These are phyloP conservation scores for Sesia apiformis DNA, from an alignment of 2,888 invertebrate species.

Conservation along the genomic window DNA sequence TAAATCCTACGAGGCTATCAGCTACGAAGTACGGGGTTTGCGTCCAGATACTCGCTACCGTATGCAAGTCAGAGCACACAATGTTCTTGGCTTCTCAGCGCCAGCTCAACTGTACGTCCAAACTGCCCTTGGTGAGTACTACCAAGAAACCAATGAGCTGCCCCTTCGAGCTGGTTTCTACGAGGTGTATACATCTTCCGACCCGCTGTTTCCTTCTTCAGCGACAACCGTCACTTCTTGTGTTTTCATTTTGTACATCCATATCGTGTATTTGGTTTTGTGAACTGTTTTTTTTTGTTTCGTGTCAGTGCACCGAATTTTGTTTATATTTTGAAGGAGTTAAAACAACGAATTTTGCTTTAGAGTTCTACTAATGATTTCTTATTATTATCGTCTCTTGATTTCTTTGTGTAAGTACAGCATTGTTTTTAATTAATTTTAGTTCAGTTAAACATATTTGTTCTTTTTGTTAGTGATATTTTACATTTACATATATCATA, in stretches of 20 bases:
- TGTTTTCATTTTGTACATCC: constrained; percentile 40
- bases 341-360: background rate
- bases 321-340: background rate
- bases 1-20: constrained; percentile 77
- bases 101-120: constrained; percentile 86
- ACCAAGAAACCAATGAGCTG: constrained; percentile 61
- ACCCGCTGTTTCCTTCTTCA: constrained; percentile 39
- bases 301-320: background rate
- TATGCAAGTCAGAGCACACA: constrained; percentile 89
- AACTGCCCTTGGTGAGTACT: constrained; percentile 90
- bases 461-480: background rate
- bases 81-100: constrained; percentile 87
- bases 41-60: constrained; percentile 87
- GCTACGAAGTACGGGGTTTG: constrained; percentile 80
- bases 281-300: constrained; percentile 21
- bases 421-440: background rate
- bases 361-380: background rate
- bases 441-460: background rate
- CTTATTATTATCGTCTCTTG: background rate
- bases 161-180: constrained; percentile 64
- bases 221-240: constrained; percentile 37
- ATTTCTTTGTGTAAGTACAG: background rate
- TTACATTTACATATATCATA: background rate
- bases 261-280: constrained; percentile 49
- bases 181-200: constrained; percentile 61